phyloP scores from a whole-genome alignment of 2,888 invertebrate genomes.

The Lucinisca nassula region DNA sequence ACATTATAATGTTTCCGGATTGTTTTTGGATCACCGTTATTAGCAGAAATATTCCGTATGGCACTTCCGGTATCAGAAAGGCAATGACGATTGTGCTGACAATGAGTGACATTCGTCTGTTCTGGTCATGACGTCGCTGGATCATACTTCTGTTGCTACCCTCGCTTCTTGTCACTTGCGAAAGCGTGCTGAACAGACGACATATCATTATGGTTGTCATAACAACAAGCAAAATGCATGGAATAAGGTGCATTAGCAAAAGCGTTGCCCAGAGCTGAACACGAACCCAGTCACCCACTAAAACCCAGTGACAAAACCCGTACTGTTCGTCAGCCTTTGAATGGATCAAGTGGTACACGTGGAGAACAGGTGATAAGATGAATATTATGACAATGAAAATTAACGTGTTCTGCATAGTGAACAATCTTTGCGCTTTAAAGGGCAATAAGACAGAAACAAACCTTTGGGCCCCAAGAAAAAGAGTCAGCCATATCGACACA shows the following conservation, averaged over 20 bases:
- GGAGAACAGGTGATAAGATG: slow-evolving; percentile 7
- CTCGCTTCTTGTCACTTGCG: background rate
- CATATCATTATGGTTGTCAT: slow-evolving; percentile 40
- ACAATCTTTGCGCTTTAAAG: slow-evolving; percentile 15
- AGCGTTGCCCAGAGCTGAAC: slow-evolving; percentile 29
- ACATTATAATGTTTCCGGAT: background rate
- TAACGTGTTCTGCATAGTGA: background rate
- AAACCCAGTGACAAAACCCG: slow-evolving; percentile 22
- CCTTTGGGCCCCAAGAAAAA: slow-evolving; percentile 64
- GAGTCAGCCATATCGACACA: slow-evolving; percentile 68
- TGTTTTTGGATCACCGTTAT: slow-evolving; percentile 12
- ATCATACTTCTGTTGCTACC: background rate
- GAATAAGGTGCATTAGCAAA: slow-evolving; percentile 36
- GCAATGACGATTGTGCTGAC: slow-evolving; percentile 56
- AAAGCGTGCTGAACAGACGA: slow-evolving; percentile 26
- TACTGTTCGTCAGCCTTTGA: slow-evolving; percentile 17
- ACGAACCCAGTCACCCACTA: background rate
- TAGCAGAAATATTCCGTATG: slow-evolving; percentile 61
- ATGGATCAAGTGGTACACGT: slow-evolving; percentile 29
- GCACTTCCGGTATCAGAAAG: slow-evolving; percentile 68
- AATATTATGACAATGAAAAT: slow-evolving; percentile 31
- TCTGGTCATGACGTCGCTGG: slow-evolving; percentile 8
- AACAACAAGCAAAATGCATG: slow-evolving; percentile 47
- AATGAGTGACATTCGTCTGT: slow-evolving; percentile 58
- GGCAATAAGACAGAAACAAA: slow-evolving; percentile 43